Evolutionary conservation across 1,140 invertebrate genomes (phyloP).

Genomic region (Cherax quadricarinatus): DNA sequence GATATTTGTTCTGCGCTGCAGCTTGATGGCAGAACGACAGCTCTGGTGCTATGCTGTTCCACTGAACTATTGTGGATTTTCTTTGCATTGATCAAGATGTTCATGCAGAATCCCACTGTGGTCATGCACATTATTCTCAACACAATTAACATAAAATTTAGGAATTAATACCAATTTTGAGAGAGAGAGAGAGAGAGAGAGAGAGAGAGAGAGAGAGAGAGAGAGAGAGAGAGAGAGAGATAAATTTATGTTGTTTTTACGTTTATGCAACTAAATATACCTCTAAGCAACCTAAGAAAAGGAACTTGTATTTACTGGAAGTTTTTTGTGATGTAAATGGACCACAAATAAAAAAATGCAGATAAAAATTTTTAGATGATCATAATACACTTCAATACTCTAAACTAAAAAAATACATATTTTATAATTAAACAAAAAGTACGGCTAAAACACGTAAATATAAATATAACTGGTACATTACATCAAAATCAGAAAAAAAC

Average conservation of each 20-base stretch:
- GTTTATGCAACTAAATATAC: no score
- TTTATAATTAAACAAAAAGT: no score
- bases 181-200: neutral
- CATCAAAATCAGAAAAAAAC: neutral
- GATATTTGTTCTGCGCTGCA: no score
- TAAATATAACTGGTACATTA: neutral
- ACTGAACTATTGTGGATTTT: no score
- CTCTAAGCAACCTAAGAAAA: no score
- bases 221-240: slow-evolving; percentile 15
- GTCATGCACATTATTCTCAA: no score
- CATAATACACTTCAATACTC: neutral
- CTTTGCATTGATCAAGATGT: neutral
- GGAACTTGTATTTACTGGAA: neutral
- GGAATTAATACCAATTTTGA: neutral
- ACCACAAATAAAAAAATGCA: neutral
- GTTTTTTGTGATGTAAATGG: neutral
- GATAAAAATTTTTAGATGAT: neutral
- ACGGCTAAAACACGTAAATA: no score
- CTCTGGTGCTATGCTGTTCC: no score
- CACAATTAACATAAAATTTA: no score
- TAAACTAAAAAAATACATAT: neutral
- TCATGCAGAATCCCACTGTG: neutral
- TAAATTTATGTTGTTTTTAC: neutral
- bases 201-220: neutral
- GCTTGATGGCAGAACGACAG: no score